Percentiles rank a stretch among this genome's conserved stretches.
phyloP scores from a whole-genome alignment of 2,888 invertebrate species.

The Netelia inedita region DNA sequence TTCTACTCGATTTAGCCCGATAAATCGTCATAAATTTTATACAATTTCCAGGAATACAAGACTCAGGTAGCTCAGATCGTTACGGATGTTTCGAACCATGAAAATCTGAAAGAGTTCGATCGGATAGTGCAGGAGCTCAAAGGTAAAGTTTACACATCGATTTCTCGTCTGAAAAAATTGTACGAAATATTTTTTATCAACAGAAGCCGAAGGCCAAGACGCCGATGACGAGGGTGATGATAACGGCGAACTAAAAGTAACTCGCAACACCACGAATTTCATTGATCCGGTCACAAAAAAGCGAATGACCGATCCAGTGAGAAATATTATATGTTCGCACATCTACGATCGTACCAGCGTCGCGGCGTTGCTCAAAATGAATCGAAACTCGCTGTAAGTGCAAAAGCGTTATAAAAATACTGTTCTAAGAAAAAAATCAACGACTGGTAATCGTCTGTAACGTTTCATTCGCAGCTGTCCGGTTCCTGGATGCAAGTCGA shows the following conservation, averaged over 20 bases:
- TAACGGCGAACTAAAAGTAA: slow-evolving; percentile 76
- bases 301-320: slow-evolving; percentile 81
- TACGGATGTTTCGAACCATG: slow-evolving; percentile 26
- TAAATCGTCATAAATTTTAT: not conserved
- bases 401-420: not conserved
- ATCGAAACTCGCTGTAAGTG: slow-evolving; percentile 78
- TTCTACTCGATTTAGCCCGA: not conserved
- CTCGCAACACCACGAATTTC: slow-evolving; percentile 74
- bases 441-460: not conserved
- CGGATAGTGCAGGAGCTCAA: slow-evolving; percentile 25
- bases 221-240: slow-evolving; percentile 58
- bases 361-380: slow-evolving; percentile 74
- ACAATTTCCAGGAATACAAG: slow-evolving; percentile 36
- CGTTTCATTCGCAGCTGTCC: slow-evolving; percentile 78
- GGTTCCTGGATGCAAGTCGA: slow-evolving; percentile 79
- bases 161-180: not conserved
- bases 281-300: slow-evolving; percentile 82
- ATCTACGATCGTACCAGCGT: slow-evolving; percentile 80
- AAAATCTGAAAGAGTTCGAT: slow-evolving; percentile 46
- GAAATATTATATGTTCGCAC: slow-evolving; percentile 80
- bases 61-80: slow-evolving; percentile 20
- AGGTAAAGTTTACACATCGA: not conserved
- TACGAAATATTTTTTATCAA: too few relatives aligned
- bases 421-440: not conserved
- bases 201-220: slow-evolving; percentile 17